Conservation (phyloP, 2,888 invertebrate species). For the Coronaproctus castanopsis region DNA sequence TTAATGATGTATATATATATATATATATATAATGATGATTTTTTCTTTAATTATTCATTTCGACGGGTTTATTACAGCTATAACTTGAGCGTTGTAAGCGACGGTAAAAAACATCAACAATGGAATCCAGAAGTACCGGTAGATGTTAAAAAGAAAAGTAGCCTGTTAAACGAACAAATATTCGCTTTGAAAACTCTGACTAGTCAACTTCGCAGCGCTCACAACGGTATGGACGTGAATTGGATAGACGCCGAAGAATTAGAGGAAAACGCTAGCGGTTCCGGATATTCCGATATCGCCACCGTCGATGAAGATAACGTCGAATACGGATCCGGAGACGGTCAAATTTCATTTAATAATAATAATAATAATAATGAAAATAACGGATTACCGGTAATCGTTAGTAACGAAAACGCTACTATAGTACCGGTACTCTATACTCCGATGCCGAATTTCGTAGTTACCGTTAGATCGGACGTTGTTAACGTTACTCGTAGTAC, state of each 20-base stretch:
- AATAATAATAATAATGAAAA: too few species aligned
- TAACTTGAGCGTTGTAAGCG: conserved; percentile 39
- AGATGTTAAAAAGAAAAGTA: conserved; percentile 28
- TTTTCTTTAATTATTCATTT: too few species aligned
- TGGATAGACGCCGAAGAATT: conserved; percentile 43
- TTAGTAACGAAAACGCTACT: background rate
- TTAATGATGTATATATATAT: too few species aligned
- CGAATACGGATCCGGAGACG: background rate
- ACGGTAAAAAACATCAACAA: conserved; percentile 43
- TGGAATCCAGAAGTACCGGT: conserved; percentile 43
- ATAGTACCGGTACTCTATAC: background rate
- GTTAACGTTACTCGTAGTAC: background rate
- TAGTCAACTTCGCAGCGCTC: conserved; percentile 64
- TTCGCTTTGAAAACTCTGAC: conserved; percentile 56
- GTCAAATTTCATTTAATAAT: too few species aligned
- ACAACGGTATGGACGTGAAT: conserved; percentile 76
- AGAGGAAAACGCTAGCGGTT: conserved; percentile 12
- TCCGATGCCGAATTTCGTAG: background rate
- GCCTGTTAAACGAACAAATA: conserved; percentile 46
- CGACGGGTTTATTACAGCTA: conserved; percentile 37
- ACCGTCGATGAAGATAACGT: conserved; percentile 24
- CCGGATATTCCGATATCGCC: conserved; percentile 25
- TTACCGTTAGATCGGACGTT: background rate
- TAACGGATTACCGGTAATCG: background rate
- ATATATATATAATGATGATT: too few species aligned